Evolutionary conservation across 2,113 vertebrate genomes (phyloP), one percentile per base, ranked within the genome.

Genomic region (Empidonax alnorum): DNA sequence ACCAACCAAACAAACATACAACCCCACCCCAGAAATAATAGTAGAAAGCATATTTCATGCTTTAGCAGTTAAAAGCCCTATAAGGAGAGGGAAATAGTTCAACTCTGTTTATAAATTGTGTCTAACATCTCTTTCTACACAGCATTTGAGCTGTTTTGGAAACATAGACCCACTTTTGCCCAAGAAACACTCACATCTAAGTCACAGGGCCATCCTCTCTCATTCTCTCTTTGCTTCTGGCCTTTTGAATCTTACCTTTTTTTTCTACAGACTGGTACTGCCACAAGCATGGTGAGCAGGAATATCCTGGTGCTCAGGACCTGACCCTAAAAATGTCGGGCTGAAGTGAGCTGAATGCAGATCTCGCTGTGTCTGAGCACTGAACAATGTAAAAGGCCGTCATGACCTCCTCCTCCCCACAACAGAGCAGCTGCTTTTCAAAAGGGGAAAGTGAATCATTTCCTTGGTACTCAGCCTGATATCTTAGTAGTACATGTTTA

Each of bases 371-470:
- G n/a, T 14, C 55, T 63, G 55, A 71, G 42, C 21, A 22, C 10
- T 67, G 75, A 46, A 49, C 30, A 83, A 42, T 3, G 1, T 3
- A 90, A 50, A 80, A 90, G 37, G 30, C 41, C 86, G 18, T 23
- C 25, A 13, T 50, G 18, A 90, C 87, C 87, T 37, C 55, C 25
- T 25, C 39, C 46, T 39, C 63, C 46, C 23, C 39, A 10, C 52
- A 22, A 58, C 18, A 46, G 2, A 84, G 25, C 72, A 94, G 68
- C 76, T 93, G 65, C 55, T 74, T 92, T 89, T 73, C 59, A 37
- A 90, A 90, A 86, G 33, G 59, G 47, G 61, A 89, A 94, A 92
- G 73, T 90, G 80, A 93, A 93, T 94, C 47, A 95, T 86, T 95
- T 94, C 68, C 80, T 92, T 92, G 65, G 65, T 90, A 94, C 76